These are phyloP conservation scores for Acleris laterana DNA, from an alignment of 2,888 invertebrate genomes.

Conservation along the genomic window DNA sequence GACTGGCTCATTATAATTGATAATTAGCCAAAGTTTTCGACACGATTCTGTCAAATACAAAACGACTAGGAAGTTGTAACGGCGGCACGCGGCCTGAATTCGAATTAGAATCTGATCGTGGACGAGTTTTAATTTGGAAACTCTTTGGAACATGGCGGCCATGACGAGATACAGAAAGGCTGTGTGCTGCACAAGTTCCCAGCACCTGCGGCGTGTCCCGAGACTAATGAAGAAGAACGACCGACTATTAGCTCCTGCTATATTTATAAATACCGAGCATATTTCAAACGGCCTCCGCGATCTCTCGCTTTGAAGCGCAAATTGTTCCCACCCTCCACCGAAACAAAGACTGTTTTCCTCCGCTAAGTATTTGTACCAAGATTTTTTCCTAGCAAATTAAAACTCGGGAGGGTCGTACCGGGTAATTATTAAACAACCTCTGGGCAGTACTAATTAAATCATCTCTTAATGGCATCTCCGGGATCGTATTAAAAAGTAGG, in stretches of 20 bases:
- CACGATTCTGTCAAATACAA: too few relatives aligned
- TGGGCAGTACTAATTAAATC: slow-evolving; percentile 67
- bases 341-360: slow-evolving; percentile 37
- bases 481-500: slow-evolving; percentile 38
- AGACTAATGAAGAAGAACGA: slow-evolving; percentile 61
- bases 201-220: slow-evolving; percentile 33
- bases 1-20: slow-evolving; percentile 14
- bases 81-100: slow-evolving; percentile 10
- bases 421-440: slow-evolving; percentile 64
- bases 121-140: slow-evolving; percentile 7
- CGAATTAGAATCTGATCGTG: slow-evolving; percentile 4
- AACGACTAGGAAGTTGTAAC: neutral
- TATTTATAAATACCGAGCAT: slow-evolving; percentile 65
- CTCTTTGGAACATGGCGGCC: slow-evolving; percentile 1
- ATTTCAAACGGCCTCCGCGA: slow-evolving; percentile 50
- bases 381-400: slow-evolving; percentile 46
- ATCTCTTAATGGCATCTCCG: slow-evolving; percentile 56
- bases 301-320: slow-evolving; percentile 10
- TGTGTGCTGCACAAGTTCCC: slow-evolving; percentile 20
- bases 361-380: slow-evolving; percentile 20
- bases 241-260: slow-evolving; percentile 59
- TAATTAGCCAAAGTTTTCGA: neutral
- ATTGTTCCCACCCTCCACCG: slow-evolving; percentile 12
- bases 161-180: neutral
- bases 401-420: slow-evolving; percentile 43